Evolutionary conservation across 2,113 vertebrate species (phyloP), one percentile per base, ranked within the genome.

Genomic region (Conger conger): DNA sequence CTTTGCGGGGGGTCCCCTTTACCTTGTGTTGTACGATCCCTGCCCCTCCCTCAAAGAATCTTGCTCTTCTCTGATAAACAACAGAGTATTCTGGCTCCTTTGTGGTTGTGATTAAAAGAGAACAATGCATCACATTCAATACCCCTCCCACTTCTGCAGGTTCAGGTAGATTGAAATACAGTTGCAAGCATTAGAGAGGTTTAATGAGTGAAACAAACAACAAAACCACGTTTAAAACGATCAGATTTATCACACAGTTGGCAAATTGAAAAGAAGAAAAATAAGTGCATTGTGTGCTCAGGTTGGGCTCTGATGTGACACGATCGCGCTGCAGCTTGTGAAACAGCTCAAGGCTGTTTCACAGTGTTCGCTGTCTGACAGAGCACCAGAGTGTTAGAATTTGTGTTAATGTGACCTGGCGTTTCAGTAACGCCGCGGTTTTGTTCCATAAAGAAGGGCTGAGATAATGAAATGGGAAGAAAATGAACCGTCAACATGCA

Each of bases 61-160:
- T 88, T 92, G 94, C 91, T 96, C 95, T 79, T 94, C 94, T 95
- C 94, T 95, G 89, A 95, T 94, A 95, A 94, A 96, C 95, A 95
- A 95, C 93, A 95, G 94, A 93, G 94, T 94, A 94, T 96, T 96
- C 93, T 94, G 94, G 95, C 93, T 95, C 94, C 95, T 96, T 95
- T 92, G 87, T 90, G 92, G 92, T 92, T 81, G 88, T 92, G 90
- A 90, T 95, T 92, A 89, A 89, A 92, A 95, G 89, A 94, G 91
- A 95, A 95, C 92, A 95, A 91, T 88, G 89, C 80, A 88, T 95
- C 91, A 95, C 91, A 91, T 88, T 92, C 88, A 80, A 90, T 83
- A 50, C 82, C 36, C 50, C 79, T 35, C 78, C 53, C 37, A 36
- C 30, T 57, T 36, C 79, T 0, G 7, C 18, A 60, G 35, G 27